These are phyloP conservation scores for Nymphalis c-album DNA, from an alignment of 2,888 invertebrate genomes.

Conservation along the genomic window DNA sequence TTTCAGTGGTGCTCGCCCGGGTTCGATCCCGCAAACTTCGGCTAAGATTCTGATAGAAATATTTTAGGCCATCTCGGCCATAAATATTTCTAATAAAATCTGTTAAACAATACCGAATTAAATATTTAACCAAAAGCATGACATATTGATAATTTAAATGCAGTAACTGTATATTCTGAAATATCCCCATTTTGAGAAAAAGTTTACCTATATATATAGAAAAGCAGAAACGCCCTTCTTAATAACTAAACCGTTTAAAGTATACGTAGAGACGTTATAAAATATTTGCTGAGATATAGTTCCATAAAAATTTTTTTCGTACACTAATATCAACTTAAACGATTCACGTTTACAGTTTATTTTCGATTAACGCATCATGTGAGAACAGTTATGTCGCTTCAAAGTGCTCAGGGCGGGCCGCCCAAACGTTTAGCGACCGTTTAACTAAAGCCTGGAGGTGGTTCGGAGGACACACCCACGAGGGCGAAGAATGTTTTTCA, in stretches of 20 bases:
- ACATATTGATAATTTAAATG: no score
- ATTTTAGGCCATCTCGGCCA: no score
- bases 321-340: slow-evolving; percentile 43
- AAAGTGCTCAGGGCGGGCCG: slow-evolving; percentile 77
- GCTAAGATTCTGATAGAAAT: no score
- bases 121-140: no score
- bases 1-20: no score
- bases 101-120: no score
- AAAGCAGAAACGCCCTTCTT: slow-evolving; percentile 59
- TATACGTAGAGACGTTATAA: slow-evolving; percentile 65
- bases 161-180: background rate
- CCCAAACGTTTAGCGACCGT: slow-evolving; percentile 81
- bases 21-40: no score
- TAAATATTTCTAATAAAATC: no score
- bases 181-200: slow-evolving; percentile 13
- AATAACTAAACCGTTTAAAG: slow-evolving; percentile 69
- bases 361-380: slow-evolving; percentile 41
- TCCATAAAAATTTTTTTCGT: slow-evolving; percentile 42
- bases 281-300: slow-evolving; percentile 57
- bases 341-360: slow-evolving; percentile 46
- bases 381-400: slow-evolving; percentile 52
- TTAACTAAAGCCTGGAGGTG: slow-evolving; percentile 72
- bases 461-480: slow-evolving; percentile 72
- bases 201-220: slow-evolving; percentile 9
- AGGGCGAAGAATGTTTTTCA: slow-evolving; percentile 46